These are phyloP conservation scores for Nycticryphes semicollaris DNA, from an alignment of 2,113 vertebrate genomes.

Conservation along the genomic window DNA sequence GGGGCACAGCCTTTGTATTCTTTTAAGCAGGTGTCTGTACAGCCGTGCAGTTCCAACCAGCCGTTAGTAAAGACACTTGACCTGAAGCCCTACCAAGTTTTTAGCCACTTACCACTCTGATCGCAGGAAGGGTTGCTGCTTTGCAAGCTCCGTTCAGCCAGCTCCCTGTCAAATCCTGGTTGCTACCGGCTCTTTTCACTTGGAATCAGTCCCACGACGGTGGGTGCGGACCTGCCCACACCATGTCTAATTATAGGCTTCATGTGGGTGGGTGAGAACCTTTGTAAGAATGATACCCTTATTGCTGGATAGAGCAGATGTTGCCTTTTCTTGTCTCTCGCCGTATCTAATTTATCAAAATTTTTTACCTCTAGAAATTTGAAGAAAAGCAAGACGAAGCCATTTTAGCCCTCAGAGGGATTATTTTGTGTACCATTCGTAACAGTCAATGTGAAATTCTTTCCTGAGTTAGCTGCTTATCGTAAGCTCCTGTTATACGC, in stretches of 20 bases:
- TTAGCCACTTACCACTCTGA: constrained; percentile 38
- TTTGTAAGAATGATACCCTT: neutral
- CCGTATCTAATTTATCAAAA: neutral
- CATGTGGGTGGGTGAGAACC: constrained; percentile 27
- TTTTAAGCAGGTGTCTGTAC: neutral
- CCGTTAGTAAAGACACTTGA: neutral
- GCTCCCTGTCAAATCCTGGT: neutral
- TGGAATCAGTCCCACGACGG: neutral
- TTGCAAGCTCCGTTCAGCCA: neutral
- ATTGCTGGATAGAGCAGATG: neutral
- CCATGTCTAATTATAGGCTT: constrained; percentile 14
- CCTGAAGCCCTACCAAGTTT: neutral
- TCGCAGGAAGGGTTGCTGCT: neutral
- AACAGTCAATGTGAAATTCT: neutral
- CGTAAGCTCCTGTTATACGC: neutral
- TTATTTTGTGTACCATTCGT: fast-evolving
- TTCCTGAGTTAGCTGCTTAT: neutral
- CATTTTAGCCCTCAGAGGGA: neutral
- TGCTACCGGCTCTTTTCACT: constrained; percentile 4
- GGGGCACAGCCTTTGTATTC: neutral
- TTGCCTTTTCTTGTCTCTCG: neutral
- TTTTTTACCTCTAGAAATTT: neutral
- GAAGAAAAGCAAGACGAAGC: neutral
- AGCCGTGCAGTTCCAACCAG: neutral
- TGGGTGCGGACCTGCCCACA: constrained; percentile 56